A percentile compares a stretch with the other conserved stretches of the same genome.
phyloP scores from a whole-genome alignment of 2,113 vertebrate genomes.

The Motacilla tschutschensis region DNA sequence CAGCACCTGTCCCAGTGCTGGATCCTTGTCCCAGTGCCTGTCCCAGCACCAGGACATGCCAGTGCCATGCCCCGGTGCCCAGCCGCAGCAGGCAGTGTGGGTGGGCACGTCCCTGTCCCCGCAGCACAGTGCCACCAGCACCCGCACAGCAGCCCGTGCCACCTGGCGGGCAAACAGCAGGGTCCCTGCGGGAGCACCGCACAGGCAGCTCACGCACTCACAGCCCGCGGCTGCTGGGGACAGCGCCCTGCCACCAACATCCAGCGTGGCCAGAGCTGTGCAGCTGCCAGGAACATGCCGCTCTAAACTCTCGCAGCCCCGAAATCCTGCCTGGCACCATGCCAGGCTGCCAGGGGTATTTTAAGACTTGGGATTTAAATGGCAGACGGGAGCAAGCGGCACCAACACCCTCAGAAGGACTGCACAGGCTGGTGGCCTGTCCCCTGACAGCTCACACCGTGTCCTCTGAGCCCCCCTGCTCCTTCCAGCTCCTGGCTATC shows the following conservation, averaged over 20 bases:
- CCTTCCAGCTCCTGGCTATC: not conserved
- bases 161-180: not conserved
- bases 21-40: not conserved
- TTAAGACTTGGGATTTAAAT: conserved; percentile 6
- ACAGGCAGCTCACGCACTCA: rapidly evolving
- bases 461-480: not conserved
- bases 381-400: rapidly evolving
- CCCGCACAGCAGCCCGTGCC: rapidly evolving
- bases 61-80: not conserved
- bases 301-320: not conserved
- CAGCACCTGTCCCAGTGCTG: not conserved
- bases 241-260: rapidly evolving
- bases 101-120: rapidly evolving
- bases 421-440: not conserved
- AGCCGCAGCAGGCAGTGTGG: not conserved
- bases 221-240: not conserved
- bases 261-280: not conserved
- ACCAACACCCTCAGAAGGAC: not conserved
- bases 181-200: rapidly evolving
- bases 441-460: rapidly evolving
- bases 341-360: not conserved
- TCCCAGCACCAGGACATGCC: not conserved
- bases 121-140: not conserved
- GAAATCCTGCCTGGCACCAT: not conserved
- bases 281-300: not conserved